A percentile compares a stretch with the other conserved stretches of the same genome.
phyloP scores from a whole-genome alignment of 1,140 invertebrate genomes.

The Ceratitis capitata region DNA sequence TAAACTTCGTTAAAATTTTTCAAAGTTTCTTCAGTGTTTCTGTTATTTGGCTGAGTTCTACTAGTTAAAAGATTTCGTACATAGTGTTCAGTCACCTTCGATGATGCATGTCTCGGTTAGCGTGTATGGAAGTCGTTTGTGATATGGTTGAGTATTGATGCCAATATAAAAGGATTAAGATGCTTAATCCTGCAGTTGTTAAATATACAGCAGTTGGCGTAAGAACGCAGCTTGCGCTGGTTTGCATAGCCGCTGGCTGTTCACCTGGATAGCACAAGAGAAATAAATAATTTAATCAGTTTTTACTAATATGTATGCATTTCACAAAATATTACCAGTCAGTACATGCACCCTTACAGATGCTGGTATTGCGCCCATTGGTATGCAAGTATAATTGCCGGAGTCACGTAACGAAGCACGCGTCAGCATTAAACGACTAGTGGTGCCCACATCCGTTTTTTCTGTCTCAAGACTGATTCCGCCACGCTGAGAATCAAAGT shows the following conservation, averaged over 20 bases:
- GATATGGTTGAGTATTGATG: conserved; percentile 59
- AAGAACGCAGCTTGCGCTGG: conserved; percentile 76
- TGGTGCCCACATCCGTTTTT: conserved; percentile 87
- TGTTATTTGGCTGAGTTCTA: not conserved
- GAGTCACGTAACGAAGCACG: conserved; percentile 86
- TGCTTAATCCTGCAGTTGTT: conserved; percentile 45
- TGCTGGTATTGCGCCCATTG: conserved; percentile 86
- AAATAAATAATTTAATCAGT: not conserved
- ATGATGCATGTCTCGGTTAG: not conserved
- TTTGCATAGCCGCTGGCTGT: conserved; percentile 82
- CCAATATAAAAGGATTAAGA: conserved; percentile 40
- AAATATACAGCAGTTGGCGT: conserved; percentile 69
- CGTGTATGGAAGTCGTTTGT: conserved; percentile 53
- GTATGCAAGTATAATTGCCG: conserved; percentile 89
- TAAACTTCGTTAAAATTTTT: too few species aligned
- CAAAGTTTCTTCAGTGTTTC: not conserved
- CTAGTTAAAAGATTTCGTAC: not conserved
- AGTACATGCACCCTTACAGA: conserved; percentile 89
- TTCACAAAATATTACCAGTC: conserved; percentile 73
- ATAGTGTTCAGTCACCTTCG: conserved; percentile 53
- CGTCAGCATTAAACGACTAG: conserved; percentile 87
- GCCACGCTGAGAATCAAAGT: conserved; percentile 85
- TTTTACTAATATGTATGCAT: too few species aligned
- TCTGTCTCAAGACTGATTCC: conserved; percentile 91
- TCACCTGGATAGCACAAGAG: conserved; percentile 68